These are phyloP conservation scores for Poecilia velifera DNA, from an alignment of 2,797 vertebrate species.

Conservation along the genomic window DNA sequence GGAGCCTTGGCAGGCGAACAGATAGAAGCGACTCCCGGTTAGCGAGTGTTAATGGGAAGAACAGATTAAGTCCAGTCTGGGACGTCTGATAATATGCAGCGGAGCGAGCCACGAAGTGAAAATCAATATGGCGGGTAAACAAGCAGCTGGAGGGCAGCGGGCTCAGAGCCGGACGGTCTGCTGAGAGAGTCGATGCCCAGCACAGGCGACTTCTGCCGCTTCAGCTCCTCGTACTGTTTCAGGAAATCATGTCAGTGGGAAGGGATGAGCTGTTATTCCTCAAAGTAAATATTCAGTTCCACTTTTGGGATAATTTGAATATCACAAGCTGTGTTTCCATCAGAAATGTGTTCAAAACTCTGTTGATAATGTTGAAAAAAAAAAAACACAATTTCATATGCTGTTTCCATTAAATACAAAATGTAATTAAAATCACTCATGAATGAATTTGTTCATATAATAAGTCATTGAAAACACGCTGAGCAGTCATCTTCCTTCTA, in stretches of 20 bases:
- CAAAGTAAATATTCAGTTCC: slow-evolving; percentile 20
- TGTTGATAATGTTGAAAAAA: no score
- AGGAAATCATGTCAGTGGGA: slow-evolving; percentile 39
- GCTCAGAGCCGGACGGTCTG: slow-evolving; percentile 16
- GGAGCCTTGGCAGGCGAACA: slow-evolving; percentile 47
- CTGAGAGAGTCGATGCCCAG: slow-evolving; percentile 5
- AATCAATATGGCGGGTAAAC: slow-evolving; percentile 54
- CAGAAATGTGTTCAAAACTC: no score
- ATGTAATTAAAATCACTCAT: no score
- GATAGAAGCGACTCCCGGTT: slow-evolving; percentile 61
- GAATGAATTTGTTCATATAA: no score
- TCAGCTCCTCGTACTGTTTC: slow-evolving; percentile 34
- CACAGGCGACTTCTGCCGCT: slow-evolving; percentile 26
- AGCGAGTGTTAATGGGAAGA: slow-evolving; percentile 72
- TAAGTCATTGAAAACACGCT: no score
- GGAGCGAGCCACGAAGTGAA: slow-evolving; percentile 42
- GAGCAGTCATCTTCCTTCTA: no score
- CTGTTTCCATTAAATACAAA: no score
- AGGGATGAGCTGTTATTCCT: slow-evolving; percentile 13
- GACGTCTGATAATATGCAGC: slow-evolving; percentile 66
- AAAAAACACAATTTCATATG: no score
- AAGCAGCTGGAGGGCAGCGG: slow-evolving; percentile 24
- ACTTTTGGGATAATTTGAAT: not conserved
- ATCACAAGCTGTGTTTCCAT: not conserved
- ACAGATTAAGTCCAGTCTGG: slow-evolving; percentile 75